A percentile compares a stretch with the other conserved stretches of the same genome.
These are phyloP conservation scores for Lota lota DNA, from an alignment of 2,113 vertebrate genomes.

Conservation along the genomic window DNA sequence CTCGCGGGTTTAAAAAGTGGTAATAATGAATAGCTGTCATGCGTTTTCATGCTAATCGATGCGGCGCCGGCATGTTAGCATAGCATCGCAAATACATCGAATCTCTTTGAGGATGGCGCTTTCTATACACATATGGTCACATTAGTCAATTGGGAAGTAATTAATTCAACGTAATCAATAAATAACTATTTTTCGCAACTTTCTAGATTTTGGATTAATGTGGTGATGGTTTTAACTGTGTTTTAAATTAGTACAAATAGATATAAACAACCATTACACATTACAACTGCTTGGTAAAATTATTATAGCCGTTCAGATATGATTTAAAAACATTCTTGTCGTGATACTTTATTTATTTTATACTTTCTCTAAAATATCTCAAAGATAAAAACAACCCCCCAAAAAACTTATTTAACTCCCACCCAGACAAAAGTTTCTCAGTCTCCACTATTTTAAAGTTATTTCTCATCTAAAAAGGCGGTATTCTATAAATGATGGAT, in stretches of 20 bases:
- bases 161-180: background rate
- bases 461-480: background rate
- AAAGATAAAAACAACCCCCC: background rate
- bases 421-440: background rate
- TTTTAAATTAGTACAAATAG: background rate
- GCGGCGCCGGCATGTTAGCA: background rate
- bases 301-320: background rate
- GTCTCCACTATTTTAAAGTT: background rate
- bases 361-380: background rate
- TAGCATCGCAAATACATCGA: background rate
- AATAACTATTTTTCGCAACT: background rate
- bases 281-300: background rate
- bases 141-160: slow-evolving; percentile 2
- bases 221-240: background rate
- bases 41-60: slow-evolving; percentile 21
- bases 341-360: background rate
- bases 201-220: background rate
- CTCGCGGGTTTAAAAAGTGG: slow-evolving; percentile 4
- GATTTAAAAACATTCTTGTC: background rate
- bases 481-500: slow-evolving; percentile 24
- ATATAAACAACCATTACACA: background rate
- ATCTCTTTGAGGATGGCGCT: slow-evolving; percentile 2
- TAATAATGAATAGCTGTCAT: slow-evolving; percentile 26
- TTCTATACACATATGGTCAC: slow-evolving; percentile 2
- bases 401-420: background rate